These are phyloP conservation scores for Bombus haemorrhoidalis DNA, from an alignment of 1,140 invertebrate species.

Conservation along the genomic window DNA sequence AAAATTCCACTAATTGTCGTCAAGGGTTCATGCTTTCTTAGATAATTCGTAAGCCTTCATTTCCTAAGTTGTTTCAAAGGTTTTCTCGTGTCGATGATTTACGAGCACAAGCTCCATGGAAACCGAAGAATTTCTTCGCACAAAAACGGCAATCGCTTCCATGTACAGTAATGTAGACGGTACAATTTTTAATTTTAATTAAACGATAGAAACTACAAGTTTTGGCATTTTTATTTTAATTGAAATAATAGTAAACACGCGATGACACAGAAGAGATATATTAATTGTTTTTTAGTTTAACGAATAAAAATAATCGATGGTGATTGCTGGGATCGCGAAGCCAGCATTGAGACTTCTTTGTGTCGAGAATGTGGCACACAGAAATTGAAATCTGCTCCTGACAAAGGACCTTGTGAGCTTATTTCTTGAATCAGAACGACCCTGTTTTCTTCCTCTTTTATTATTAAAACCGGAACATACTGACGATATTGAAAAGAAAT, in stretches of 20 bases:
- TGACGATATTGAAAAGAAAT: neutral
- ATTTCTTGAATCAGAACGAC: neutral
- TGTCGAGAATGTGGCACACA: neutral
- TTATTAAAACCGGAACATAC: neutral
- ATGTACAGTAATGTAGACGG: too few species aligned
- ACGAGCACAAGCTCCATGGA: too few species aligned
- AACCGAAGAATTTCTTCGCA: neutral
- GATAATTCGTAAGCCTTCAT: neutral
- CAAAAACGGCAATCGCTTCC: too few species aligned
- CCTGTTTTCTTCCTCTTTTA: too few species aligned
- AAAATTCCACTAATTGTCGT: constrained; percentile 35
- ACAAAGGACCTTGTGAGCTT: neutral
- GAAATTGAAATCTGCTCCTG: neutral
- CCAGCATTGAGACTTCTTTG: neutral
- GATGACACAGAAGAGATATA: neutral
- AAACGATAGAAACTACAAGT: too few species aligned
- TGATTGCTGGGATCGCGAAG: neutral
- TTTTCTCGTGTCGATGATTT: neutral
- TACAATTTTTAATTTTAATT: too few species aligned
- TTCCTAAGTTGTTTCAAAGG: neutral
- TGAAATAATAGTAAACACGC: too few species aligned
- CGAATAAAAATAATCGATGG: neutral
- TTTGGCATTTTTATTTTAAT: neutral
- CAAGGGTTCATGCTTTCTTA: neutral
- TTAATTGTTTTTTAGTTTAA: neutral